These are phyloP conservation scores for Anneissia japonica DNA, from an alignment of 35 echinoderm and acorn worm species.

Conservation along the genomic window DNA sequence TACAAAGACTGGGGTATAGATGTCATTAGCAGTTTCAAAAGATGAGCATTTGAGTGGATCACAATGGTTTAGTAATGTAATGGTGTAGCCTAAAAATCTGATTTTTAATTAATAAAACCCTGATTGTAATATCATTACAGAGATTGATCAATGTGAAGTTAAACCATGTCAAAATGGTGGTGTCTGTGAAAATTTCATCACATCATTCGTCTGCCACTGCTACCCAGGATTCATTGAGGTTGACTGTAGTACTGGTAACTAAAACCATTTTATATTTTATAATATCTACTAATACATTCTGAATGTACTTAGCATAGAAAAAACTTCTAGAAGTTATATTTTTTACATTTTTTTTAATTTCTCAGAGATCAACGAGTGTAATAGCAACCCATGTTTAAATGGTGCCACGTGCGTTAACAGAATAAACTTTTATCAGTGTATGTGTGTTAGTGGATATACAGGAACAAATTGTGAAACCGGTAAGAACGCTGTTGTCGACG, in stretches of 20 bases:
- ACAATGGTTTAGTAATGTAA: no score
- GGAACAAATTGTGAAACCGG: background rate
- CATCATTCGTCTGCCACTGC: background rate
- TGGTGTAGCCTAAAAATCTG: no score
- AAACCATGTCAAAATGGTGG: conserved; percentile 11
- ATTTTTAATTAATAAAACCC: no score
- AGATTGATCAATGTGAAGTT: background rate
- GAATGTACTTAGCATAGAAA: no score
- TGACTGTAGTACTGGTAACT: background rate
- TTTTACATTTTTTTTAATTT: background rate
- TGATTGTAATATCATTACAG: background rate
- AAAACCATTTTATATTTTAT: background rate
- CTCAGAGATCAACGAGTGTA: background rate
- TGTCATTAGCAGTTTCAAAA: no score
- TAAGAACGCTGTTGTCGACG: no score
- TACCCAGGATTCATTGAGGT: background rate
- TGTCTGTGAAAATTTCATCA: background rate
- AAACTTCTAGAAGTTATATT: background rate
- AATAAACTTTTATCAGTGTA: background rate
- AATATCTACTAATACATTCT: no score
- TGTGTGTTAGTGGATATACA: background rate
- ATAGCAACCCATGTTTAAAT: background rate
- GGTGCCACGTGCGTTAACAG: background rate
- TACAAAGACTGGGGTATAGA: no score
- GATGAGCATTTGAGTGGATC: no score